Evolutionary conservation across 2,888 invertebrate species (phyloP).

Genomic region (Zaprionus obscuricornis): DNA sequence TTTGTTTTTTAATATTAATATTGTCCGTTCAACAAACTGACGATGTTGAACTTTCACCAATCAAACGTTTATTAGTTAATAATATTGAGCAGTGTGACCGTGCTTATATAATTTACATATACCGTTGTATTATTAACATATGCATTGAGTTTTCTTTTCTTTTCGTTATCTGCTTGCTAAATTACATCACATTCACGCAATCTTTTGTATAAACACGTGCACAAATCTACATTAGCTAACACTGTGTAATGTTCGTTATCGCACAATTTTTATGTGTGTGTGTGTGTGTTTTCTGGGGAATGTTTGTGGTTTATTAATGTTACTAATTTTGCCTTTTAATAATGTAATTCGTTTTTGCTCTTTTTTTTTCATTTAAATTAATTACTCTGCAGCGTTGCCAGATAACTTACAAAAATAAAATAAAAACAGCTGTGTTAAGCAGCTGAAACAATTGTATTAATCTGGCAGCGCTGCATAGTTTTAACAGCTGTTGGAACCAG

Average conservation of each 20-base stretch:
- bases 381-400: conserved; percentile 16
- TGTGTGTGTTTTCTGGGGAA: conserved; percentile 12
- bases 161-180: conserved; percentile 45
- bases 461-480: conserved; percentile 14
- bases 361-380: conserved; percentile 20
- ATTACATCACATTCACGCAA: conserved; percentile 61
- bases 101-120: too few relatives aligned
- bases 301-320: conserved; percentile 23
- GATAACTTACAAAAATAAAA: too few relatives aligned
- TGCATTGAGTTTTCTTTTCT: conserved; percentile 3
- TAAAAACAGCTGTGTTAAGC: conserved; percentile 19
- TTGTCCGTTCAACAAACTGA: too few relatives aligned
- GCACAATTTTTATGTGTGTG: too few relatives aligned
- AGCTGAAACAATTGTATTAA: neutral
- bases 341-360: neutral
- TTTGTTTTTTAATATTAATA: too few relatives aligned
- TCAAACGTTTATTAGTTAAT: too few relatives aligned
- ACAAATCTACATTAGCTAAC: conserved; percentile 2
- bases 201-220: neutral
- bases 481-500: too few relatives aligned
- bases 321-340: neutral
- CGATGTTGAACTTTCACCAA: too few relatives aligned
- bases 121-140: conserved; percentile 21
- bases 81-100: neutral
- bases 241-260: neutral